These are phyloP conservation scores for Theocolax elegans DNA, from an alignment of 1,140 invertebrate genomes.

Conservation along the genomic window DNA sequence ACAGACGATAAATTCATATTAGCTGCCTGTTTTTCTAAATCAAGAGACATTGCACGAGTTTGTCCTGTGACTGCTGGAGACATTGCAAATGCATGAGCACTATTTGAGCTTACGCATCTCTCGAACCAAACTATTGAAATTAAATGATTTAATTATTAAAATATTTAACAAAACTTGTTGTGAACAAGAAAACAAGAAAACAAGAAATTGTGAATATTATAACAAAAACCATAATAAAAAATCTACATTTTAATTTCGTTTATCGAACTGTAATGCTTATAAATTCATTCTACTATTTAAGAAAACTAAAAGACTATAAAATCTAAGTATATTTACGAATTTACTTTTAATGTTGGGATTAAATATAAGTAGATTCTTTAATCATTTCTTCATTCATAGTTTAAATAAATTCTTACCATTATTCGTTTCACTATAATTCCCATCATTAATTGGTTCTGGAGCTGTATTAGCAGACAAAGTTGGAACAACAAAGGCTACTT, in stretches of 20 bases:
- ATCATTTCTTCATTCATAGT: too few species aligned
- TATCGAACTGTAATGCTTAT: too few species aligned
- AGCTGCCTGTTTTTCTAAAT: conserved; percentile 73
- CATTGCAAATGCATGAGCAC: conserved; percentile 32
- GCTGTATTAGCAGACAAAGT: conserved; percentile 69
- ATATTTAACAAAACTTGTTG: too few species aligned
- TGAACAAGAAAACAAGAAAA: too few species aligned
- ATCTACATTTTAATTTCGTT: too few species aligned
- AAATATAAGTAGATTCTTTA: too few species aligned
- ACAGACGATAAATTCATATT: conserved; percentile 63
- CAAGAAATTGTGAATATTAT: too few species aligned
- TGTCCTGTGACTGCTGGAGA: conserved; percentile 54
- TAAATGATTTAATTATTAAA: not conserved
- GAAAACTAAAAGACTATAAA: too few species aligned
- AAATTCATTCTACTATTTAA: too few species aligned
- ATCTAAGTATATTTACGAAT: too few species aligned
- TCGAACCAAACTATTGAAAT: conserved; percentile 69
- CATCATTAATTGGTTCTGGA: conserved; percentile 47
- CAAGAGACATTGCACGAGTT: conserved; percentile 76
- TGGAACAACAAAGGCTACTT: conserved; percentile 95
- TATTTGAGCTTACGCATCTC: conserved; percentile 69
- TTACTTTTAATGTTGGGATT: too few species aligned
- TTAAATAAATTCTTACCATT: conserved; percentile 48
- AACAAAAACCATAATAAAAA: too few species aligned
- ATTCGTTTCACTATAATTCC: conserved; percentile 54